Percentiles rank a stretch among this genome's conserved stretches.
These are phyloP conservation scores for Polydrusus cervinus DNA, from an alignment of 2,888 invertebrate species.

Conservation along the genomic window DNA sequence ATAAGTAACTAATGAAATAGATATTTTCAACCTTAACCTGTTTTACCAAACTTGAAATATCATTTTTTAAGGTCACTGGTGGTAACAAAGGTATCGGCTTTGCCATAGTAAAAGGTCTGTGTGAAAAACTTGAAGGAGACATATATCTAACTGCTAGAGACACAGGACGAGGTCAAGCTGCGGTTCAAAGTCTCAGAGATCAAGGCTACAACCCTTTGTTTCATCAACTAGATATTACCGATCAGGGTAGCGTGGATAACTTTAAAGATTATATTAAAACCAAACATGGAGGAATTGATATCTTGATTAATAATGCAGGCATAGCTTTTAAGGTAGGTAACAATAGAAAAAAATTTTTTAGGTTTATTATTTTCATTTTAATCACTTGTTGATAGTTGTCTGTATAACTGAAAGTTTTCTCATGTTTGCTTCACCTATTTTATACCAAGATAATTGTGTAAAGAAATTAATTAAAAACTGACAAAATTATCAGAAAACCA, in stretches of 20 bases:
- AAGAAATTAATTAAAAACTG: too few species aligned
- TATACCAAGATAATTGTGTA: too few species aligned
- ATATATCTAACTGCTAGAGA: slow-evolving; percentile 83
- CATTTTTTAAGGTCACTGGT: slow-evolving; percentile 76
- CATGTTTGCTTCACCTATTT: too few species aligned
- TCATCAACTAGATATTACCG: slow-evolving; percentile 82
- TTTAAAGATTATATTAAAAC: slow-evolving; percentile 77
- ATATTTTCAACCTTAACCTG: not conserved
- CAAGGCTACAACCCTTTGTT: slow-evolving; percentile 75
- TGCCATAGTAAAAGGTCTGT: slow-evolving; percentile 79
- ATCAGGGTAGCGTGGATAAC: slow-evolving; percentile 74
- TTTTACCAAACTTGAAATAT: not conserved
- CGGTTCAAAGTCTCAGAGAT: slow-evolving; percentile 76
- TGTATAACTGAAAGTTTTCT: too few species aligned
- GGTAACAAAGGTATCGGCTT: slow-evolving; percentile 84
- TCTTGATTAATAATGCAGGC: slow-evolving; percentile 85
- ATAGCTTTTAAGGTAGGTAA: slow-evolving; percentile 77
- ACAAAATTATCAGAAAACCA: too few species aligned
- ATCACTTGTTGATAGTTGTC: too few species aligned
- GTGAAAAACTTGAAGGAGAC: slow-evolving; percentile 78
- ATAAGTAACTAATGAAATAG: not conserved
- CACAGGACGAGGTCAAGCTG: slow-evolving; percentile 74
- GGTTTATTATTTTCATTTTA: too few species aligned
- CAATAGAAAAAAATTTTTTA: too few species aligned
- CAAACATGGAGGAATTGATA: slow-evolving; percentile 80